Conservation (phyloP, 1,140 invertebrate genomes). For the Lanistes nyassanus region DNA sequence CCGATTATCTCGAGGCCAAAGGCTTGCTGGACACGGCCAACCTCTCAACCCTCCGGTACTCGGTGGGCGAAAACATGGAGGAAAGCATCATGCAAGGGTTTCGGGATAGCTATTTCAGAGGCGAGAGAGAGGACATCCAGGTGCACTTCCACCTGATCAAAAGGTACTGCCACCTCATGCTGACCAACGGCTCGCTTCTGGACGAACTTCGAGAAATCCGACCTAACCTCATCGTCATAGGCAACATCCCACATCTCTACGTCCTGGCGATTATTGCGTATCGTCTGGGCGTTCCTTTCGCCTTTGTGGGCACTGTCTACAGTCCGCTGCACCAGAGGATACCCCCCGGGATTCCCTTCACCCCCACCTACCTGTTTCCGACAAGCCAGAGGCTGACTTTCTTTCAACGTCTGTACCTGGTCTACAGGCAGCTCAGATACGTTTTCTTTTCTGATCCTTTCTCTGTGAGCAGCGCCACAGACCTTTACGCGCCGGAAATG, state of each 20-base stretch:
- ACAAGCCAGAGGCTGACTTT: background rate
- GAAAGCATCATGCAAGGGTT: background rate
- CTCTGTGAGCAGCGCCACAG: background rate
- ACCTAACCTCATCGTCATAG: slow-evolving; percentile 17
- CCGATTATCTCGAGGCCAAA: background rate
- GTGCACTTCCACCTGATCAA: background rate
- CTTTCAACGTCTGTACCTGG: background rate
- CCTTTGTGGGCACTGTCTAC: background rate
- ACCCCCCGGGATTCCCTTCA: background rate
- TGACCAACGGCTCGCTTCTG: slow-evolving; percentile 3
- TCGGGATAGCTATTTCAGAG: no score
- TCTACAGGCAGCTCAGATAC: background rate
- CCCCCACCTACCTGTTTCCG: background rate
- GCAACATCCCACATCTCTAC: background rate
- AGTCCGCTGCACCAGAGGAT: background rate
- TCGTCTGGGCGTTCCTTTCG: slow-evolving; percentile 18
- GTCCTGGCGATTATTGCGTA: slow-evolving; percentile 22
- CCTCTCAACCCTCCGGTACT: no score
- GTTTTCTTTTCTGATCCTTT: background rate
- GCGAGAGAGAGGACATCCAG: background rate
- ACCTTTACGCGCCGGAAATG: slow-evolving; percentile 13
- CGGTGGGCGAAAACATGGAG: no score
- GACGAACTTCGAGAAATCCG: background rate
- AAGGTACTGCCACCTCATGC: background rate
- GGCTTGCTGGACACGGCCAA: no score